A percentile compares a stretch with the other conserved stretches of the same genome.
Conservation (phyloP, 2,797 vertebrate species). For the Acanthiza pusilla region DNA sequence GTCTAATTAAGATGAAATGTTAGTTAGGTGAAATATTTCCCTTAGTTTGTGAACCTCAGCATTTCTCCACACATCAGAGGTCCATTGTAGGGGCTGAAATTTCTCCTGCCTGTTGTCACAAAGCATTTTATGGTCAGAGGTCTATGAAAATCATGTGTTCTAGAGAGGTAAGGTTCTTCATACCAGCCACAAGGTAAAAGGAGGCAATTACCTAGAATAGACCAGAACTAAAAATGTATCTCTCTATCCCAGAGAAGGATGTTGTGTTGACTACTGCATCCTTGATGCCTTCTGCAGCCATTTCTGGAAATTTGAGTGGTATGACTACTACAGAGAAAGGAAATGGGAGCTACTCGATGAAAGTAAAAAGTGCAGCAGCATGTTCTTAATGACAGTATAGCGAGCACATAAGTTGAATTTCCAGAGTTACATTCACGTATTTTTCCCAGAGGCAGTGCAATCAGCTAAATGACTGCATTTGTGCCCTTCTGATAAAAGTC, state of each 20-base stretch:
- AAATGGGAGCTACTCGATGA: neutral
- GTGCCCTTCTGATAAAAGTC: neutral
- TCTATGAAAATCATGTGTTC: rapidly evolving
- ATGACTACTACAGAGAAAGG: neutral
- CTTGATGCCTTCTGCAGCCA: neutral
- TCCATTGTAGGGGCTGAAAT: neutral
- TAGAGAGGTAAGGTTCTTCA: neutral
- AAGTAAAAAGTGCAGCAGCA: neutral
- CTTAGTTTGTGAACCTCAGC: neutral
- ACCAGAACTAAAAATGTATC: neutral
- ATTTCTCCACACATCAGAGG: neutral
- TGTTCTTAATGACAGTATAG: neutral
- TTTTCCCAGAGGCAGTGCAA: neutral
- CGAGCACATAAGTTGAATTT: neutral
- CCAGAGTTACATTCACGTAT: neutral
- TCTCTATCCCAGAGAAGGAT: neutral
- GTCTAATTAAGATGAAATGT: neutral
- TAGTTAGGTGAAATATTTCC: neutral
- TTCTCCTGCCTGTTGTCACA: neutral
- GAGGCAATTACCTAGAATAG: neutral
- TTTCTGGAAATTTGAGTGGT: neutral
- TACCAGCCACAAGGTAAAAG: neutral
- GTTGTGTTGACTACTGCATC: neutral
- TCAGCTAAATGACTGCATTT: neutral
- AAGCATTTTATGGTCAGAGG: neutral